Conservation (phyloP, 2,797 vertebrate genomes). For the Odontamblyopus rebecca region DNA sequence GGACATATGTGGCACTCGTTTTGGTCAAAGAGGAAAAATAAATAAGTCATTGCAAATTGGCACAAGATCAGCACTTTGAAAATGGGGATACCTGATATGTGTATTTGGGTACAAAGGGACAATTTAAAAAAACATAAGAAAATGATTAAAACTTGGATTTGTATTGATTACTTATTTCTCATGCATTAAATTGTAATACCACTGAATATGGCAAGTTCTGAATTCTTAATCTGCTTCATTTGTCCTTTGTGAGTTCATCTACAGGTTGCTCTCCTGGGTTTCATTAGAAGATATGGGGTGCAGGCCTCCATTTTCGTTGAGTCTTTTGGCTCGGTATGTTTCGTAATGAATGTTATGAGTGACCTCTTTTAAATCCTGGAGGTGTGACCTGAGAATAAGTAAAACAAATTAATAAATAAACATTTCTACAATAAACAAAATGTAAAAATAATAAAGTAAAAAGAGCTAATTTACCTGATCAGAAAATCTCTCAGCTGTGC, state of each 20-base stretch:
- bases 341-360: constrained; percentile 99
- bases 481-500: constrained; percentile 94
- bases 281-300: constrained; percentile 84
- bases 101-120: constrained; percentile 3
- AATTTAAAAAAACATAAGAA: constrained; percentile 4
- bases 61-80: constrained; percentile 31
- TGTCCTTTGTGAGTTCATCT: constrained; percentile 3
- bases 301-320: constrained; percentile 94
- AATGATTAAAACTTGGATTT: constrained; percentile 45
- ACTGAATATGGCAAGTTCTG: constrained; percentile 34
- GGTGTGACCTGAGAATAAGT: constrained; percentile 84
- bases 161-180: constrained; percentile 46
- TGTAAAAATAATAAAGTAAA: neutral
- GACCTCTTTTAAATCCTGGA: constrained; percentile 98
- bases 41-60: constrained; percentile 31
- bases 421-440: neutral
- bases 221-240: constrained; percentile 47
- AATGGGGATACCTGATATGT: constrained; percentile 27
- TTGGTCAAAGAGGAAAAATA: constrained; percentile 24
- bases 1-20: constrained; percentile 22
- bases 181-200: constrained; percentile 65
- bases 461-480: constrained; percentile 84
- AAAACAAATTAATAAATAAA: neutral
- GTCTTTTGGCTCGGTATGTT: constrained; percentile 94
- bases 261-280: constrained; percentile 89